Conservation (phyloP, 92 coral and sea anemone species). For the Chrysogorgia sp. region DNA sequence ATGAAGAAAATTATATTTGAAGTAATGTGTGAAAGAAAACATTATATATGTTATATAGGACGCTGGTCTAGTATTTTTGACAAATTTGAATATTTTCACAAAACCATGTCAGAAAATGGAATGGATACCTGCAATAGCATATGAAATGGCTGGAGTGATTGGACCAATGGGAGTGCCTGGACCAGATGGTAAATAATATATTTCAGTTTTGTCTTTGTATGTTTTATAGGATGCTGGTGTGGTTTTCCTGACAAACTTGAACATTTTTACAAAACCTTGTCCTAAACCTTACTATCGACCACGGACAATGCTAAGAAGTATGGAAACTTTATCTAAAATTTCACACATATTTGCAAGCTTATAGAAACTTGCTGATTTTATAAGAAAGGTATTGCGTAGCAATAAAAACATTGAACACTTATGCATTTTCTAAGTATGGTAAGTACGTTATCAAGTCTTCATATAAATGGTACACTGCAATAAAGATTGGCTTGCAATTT, state of each 20-base stretch:
- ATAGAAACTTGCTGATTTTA: too few species aligned
- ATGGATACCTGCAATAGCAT: not conserved
- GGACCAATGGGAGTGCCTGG: too few species aligned
- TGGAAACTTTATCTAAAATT: not conserved
- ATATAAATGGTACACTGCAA: too few species aligned
- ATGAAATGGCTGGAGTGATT: not conserved
- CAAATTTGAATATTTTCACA: not conserved
- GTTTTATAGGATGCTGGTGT: constrained; percentile 69
- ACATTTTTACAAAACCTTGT: constrained; percentile 49
- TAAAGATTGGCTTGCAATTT: too few species aligned
- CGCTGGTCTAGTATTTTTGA: not conserved
- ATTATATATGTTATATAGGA: not conserved
- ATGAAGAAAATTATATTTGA: too few species aligned
- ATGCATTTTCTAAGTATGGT: too few species aligned
- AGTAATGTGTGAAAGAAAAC: too few species aligned
- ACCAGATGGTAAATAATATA: not conserved
- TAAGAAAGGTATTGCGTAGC: too few species aligned
- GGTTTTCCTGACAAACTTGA: constrained; percentile 63
- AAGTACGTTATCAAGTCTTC: too few species aligned
- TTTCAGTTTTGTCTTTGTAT: not conserved
- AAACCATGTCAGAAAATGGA: not conserved
- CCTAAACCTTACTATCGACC: constrained; percentile 11
- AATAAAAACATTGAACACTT: too few species aligned
- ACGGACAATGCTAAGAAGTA: not conserved
- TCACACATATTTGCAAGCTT: too few species aligned